Evolutionary conservation across 2,113 vertebrate genomes (phyloP).

Genomic region (Lepus americanus): DNA sequence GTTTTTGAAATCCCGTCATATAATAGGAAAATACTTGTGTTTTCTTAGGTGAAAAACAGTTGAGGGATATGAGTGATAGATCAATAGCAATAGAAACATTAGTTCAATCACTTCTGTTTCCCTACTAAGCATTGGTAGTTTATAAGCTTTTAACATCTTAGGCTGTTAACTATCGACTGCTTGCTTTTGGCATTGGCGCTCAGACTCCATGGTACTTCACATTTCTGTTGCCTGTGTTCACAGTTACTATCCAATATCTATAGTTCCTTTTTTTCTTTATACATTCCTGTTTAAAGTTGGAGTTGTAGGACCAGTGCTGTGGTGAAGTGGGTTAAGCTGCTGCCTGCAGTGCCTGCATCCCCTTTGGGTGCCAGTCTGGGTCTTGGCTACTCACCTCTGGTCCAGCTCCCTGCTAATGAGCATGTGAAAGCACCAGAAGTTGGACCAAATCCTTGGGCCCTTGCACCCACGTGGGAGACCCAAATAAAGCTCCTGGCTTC

Average conservation of each 20-base stretch:
- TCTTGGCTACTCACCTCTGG: no score
- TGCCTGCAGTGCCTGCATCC: no score
- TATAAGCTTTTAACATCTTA: background rate
- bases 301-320: background rate
- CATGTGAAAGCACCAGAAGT: no score
- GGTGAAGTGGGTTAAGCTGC: no score
- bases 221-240: background rate
- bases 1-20: background rate
- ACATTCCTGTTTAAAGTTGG: background rate
- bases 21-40: background rate
- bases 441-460: no score
- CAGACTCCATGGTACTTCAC: background rate
- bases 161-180: background rate
- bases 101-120: background rate
- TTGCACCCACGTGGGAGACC: no score
- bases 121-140: background rate
- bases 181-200: conserved; percentile 2
- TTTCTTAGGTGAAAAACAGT: background rate
- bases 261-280: background rate
- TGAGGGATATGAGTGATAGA: background rate
- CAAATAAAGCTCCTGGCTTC: no score
- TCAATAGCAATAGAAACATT: background rate
- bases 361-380: no score
- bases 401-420: no score
- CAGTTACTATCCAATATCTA: background rate